phyloP scores from a whole-genome alignment of 1,140 invertebrate genomes.

The Calliphora vicina region DNA sequence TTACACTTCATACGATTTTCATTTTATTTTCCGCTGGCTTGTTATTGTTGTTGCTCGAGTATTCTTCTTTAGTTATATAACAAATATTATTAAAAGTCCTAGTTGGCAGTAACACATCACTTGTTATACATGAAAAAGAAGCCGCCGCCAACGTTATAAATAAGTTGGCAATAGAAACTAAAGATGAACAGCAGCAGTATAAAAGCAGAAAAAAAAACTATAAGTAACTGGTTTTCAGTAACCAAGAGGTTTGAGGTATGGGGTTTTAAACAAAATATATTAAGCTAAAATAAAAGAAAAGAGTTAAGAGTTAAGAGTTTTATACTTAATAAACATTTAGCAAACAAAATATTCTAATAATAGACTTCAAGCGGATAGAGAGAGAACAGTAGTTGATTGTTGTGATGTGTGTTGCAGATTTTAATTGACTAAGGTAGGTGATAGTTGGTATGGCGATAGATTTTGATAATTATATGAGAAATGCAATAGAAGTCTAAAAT shows the following conservation, averaged over 20 bases:
- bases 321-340: not conserved
- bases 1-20: not conserved
- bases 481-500: too few relatives aligned
- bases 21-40: not conserved
- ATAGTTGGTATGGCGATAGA: too few relatives aligned
- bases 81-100: constrained; percentile 27
- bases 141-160: constrained; percentile 24
- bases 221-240: not conserved
- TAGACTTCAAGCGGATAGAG: not conserved
- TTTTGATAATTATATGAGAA: too few relatives aligned
- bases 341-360: not conserved
- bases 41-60: not conserved
- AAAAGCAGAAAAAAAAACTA: not conserved
- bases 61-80: not conserved
- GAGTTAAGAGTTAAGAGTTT: not conserved
- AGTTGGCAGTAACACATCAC: constrained; percentile 31
- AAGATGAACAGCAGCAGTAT: not conserved
- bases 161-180: not conserved
- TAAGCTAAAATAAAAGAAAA: not conserved
- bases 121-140: constrained; percentile 26
- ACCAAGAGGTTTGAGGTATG: not conserved
- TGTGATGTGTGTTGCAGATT: too few relatives aligned
- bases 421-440: too few relatives aligned
- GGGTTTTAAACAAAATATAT: not conserved
- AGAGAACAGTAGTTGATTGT: too few relatives aligned